These are phyloP conservation scores for Cervus canadensis DNA, from an alignment of 2,113 vertebrate species.

Conservation along the genomic window DNA sequence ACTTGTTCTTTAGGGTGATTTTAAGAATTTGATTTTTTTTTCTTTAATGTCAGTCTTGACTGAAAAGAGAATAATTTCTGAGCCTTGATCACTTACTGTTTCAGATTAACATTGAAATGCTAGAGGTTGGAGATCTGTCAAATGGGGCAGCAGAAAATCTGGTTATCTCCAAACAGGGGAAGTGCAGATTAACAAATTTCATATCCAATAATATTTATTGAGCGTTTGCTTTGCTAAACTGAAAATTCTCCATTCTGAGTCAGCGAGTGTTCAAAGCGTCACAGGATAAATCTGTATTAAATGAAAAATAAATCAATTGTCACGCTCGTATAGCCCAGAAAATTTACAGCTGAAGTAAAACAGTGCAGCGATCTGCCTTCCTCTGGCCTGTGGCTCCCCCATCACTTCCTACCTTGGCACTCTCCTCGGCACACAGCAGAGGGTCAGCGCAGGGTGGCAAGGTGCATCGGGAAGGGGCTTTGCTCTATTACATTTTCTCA, in stretches of 20 bases:
- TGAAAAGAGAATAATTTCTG: slow-evolving; percentile 64
- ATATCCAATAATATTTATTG: slow-evolving; percentile 66
- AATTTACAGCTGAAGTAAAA: slow-evolving; percentile 69
- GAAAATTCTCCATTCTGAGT: slow-evolving; percentile 59
- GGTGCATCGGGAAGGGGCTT: not conserved
- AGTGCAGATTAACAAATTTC: slow-evolving; percentile 69
- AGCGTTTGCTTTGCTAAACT: slow-evolving; percentile 55
- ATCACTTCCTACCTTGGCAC: not conserved
- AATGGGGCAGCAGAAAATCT: slow-evolving; percentile 69
- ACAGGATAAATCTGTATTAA: slow-evolving; percentile 75
- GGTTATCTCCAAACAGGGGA: slow-evolving; percentile 66
- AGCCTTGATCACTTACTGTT: slow-evolving; percentile 63
- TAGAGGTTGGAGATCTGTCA: slow-evolving; percentile 65
- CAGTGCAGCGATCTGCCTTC: not conserved
- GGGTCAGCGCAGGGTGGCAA: not conserved
- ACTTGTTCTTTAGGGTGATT: slow-evolving; percentile 32
- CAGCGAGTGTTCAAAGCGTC: slow-evolving; percentile 62
- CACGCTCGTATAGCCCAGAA: slow-evolving; percentile 56
- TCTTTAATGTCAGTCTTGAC: not conserved
- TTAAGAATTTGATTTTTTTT: slow-evolving; percentile 22
- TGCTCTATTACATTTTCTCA: not conserved
- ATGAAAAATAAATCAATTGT: slow-evolving; percentile 78
- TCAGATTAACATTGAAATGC: slow-evolving; percentile 59
- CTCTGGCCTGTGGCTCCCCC: not conserved
- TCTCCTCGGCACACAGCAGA: not conserved